Base-by-base conservation (phyloP, 2,888 invertebrate genomes). In the Synanthedon andrenaeformis region DNA sequence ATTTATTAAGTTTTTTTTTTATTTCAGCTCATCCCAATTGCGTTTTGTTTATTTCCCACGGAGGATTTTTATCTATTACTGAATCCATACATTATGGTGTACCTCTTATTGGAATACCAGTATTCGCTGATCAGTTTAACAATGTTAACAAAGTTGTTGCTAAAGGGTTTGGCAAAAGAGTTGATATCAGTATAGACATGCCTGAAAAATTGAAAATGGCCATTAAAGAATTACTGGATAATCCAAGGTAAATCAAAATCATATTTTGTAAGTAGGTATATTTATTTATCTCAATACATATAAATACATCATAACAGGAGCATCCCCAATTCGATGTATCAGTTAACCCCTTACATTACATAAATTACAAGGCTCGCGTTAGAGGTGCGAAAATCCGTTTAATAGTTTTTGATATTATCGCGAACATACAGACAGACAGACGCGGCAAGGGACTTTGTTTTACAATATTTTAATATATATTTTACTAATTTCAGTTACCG, bases 21-120 rank as follows among this genome's bases (percentile, higher is more conserved):
- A 28, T 73, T 66, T 1, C 66, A 82, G 83, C 74, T 12, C 83
- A 82, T 54, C 73, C 74, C 1, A 83, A 81, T 54, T 77, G 76
- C 55, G 48, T 71, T 0, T 62, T 82, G 0, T 82, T 83, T 58
- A 78, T 83, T 49, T 78, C 80, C 0, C 82, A 83, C 41, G 82
- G 83, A 1, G 83, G 83, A n/a, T 62, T 77, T 0, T 62, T 82
- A 0, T 83, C 82, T 0, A 73, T 68, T 0, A 76, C 70, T 0
- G 84, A 82, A 55, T 58, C 79, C 0, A 60, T 81, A 5, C 66
- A 79, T 55, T 76, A 63, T 41, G 82, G 72, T 1, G 72, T 72
- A 0, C 83, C 83, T 0, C 62, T 74, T 17, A 71, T 82, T 11
- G 82, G 78, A 0, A 69, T 83, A 19, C 82, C 83, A 6, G 70